These are phyloP conservation scores for Diplogasteroides magnus DNA, from an alignment of 1,140 invertebrate genomes.

Conservation along the genomic window DNA sequence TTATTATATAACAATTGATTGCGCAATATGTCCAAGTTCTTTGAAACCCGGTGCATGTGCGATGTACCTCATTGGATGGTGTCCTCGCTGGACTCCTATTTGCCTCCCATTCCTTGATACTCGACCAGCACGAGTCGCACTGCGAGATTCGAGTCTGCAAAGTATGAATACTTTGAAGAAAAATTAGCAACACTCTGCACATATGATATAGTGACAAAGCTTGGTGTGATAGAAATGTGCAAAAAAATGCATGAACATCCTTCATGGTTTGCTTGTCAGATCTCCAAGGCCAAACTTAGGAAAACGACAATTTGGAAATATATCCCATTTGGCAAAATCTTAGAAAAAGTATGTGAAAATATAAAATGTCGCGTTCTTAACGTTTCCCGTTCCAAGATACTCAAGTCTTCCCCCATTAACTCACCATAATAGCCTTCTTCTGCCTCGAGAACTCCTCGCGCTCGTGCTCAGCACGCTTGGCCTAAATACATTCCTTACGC, in stretches of 20 bases:
- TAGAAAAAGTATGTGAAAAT: no score
- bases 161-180: conserved; percentile 1
- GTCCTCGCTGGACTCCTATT: conserved; percentile 23
- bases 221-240: background rate
- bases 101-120: conserved; percentile 20
- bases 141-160: conserved; percentile 20
- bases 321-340: background rate
- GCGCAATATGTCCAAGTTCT: no score
- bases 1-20: no score
- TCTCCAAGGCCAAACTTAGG: background rate
- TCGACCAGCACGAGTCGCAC: conserved; percentile 26
- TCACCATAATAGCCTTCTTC: conserved; percentile 27
- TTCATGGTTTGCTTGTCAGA: background rate
- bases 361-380: no score
- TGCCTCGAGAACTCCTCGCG: conserved; percentile 22
- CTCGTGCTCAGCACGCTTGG: conserved; percentile 21
- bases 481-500: no score
- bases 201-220: background rate
- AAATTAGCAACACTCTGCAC: no score
- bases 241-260: background rate
- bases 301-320: background rate
- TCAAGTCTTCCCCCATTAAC: no score
- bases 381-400: no score
- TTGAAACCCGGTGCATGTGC: no score
- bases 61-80: conserved; percentile 9